Evolutionary conservation across 2,113 vertebrate genomes (phyloP).

Genomic region (Elaphurus davidianus): DNA sequence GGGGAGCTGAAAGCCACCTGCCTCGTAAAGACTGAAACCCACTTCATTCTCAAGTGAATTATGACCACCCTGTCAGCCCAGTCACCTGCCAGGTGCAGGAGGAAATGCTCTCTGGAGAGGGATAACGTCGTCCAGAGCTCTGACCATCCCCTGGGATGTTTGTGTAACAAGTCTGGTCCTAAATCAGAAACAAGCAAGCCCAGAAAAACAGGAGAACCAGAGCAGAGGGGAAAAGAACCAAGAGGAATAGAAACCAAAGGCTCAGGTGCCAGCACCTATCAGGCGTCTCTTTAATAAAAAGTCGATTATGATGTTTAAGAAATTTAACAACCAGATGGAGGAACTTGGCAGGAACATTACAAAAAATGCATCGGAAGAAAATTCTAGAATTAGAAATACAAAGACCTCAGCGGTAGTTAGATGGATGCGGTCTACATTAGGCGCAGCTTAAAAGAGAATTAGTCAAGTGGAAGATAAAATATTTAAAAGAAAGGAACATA

Average conservation of each 20-base stretch:
- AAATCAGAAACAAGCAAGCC: not conserved
- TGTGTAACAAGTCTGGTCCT: no score
- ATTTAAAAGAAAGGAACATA: not conserved
- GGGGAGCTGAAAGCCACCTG: not conserved
- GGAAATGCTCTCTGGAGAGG: not conserved
- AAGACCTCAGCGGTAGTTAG: not conserved
- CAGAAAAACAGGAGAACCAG: no score
- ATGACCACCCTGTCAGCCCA: accelerated
- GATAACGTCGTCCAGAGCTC: accelerated
- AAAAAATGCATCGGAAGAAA: not conserved
- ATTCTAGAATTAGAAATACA: not conserved
- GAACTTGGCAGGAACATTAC: not conserved
- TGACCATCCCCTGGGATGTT: accelerated
- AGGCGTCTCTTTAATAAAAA: not conserved
- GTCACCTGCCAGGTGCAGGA: not conserved
- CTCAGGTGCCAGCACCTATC: accelerated
- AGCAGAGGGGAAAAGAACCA: not conserved
- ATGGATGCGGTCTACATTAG: not conserved
- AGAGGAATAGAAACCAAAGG: accelerated
- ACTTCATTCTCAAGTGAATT: not conserved
- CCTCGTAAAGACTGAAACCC: not conserved
- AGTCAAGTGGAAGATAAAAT: not conserved
- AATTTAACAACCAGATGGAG: not conserved
- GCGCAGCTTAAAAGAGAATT: not conserved
- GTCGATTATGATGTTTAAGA: not conserved